These are phyloP conservation scores for Acanthochromis polyacanthus DNA, from an alignment of 2,113 vertebrate species.

Conservation along the genomic window DNA sequence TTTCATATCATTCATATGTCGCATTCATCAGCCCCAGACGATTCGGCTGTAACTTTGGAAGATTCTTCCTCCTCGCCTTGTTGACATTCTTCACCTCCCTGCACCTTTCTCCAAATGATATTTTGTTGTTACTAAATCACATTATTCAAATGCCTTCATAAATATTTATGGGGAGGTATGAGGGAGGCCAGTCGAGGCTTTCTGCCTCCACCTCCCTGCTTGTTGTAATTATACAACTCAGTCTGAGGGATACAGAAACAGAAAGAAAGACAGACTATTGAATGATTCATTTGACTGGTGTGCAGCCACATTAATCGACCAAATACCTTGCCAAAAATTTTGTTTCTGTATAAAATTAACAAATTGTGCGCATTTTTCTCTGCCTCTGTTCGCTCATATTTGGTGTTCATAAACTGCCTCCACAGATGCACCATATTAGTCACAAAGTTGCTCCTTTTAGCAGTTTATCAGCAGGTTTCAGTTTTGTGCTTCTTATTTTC, in stretches of 20 bases:
- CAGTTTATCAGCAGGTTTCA: not conserved
- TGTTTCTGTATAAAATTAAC: not conserved
- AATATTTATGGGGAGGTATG: conserved; percentile 45
- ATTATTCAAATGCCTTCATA: conserved; percentile 56
- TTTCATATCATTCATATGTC: not conserved
- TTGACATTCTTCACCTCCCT: conserved; percentile 24
- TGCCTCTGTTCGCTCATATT: not conserved
- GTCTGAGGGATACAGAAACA: not conserved
- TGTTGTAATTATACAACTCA: conserved; percentile 24
- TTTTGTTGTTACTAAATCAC: conserved; percentile 43
- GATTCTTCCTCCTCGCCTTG: conserved; percentile 17
- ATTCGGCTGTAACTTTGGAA: not conserved
- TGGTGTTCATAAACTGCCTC: not conserved
- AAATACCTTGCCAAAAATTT: not conserved
- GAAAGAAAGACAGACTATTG: not conserved
- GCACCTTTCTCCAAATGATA: conserved; percentile 30
- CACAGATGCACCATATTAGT: not conserved
- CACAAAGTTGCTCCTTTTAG: not conserved
- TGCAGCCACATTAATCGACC: not conserved
- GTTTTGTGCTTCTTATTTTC: not conserved
- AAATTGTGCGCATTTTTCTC: not conserved
- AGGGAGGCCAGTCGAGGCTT: conserved; percentile 7
- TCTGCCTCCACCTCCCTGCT: conserved; percentile 17
- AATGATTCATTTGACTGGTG: not conserved
- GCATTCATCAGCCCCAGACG: not conserved